phyloP scores from a whole-genome alignment of 1,140 invertebrate species.

The Akabosia matsudoensis region DNA sequence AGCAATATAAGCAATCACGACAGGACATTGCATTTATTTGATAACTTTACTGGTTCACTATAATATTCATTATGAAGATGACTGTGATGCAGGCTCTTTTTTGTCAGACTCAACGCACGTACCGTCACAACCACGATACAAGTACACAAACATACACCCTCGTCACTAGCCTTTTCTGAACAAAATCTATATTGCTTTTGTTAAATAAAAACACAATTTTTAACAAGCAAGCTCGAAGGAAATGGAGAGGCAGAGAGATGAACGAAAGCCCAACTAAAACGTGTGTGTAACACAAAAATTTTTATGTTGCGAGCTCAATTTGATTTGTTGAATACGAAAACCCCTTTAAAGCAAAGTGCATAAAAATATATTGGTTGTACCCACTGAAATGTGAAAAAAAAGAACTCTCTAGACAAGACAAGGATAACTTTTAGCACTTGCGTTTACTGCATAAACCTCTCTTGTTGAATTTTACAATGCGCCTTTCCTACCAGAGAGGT shows the following conservation, averaged over 20 bases:
- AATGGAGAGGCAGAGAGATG: neutral
- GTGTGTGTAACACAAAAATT: neutral
- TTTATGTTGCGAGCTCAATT: neutral
- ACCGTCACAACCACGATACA: constrained; percentile 1
- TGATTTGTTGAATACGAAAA: constrained; percentile 4
- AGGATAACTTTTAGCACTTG: constrained; percentile 2
- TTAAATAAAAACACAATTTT: neutral
- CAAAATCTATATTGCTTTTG: neutral
- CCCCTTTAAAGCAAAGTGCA: neutral
- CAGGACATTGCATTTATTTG: constrained; percentile 19
- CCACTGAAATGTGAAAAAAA: neutral
- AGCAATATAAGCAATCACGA: constrained; percentile 1
- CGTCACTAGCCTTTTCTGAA: neutral
- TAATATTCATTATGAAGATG: too few relatives aligned
- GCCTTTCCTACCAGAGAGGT: too few relatives aligned
- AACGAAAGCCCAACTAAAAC: neutral
- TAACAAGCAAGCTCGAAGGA: neutral
- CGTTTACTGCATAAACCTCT: neutral
- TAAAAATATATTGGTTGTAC: neutral
- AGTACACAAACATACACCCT: neutral
- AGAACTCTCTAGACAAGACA: neutral
- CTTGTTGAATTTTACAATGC: too few relatives aligned
- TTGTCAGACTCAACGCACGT: neutral
- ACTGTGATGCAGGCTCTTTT: neutral
- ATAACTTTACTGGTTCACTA: neutral